Evolutionary conservation across 2,888 invertebrate species (phyloP), one percentile per base, ranked within the genome.

Genomic region (Melanotus villosus): DNA sequence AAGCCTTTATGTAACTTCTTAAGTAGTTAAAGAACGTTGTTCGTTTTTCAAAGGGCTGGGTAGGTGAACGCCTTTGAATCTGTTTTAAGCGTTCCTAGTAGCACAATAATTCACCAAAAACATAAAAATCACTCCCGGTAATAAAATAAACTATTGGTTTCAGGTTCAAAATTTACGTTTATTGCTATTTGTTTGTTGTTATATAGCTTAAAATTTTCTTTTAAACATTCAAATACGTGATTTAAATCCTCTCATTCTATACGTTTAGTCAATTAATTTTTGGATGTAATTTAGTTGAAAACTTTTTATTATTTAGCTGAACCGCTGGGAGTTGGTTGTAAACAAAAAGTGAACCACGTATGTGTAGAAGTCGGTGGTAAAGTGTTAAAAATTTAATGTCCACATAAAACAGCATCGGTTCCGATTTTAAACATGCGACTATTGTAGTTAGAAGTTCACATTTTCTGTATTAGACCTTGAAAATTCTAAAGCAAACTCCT

Each of bases 331-430:
- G 9, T 34, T 23, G n/a, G 34, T 23, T 32, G 32, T 47, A 36
- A 41, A 62, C 41, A 63, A 63, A 60, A 47, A 52, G 16, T 32
- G 19, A 18, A 30, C 56, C 30, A 30, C 21, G 30, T 63, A 47
- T 66, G 50, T 58, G 5, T 34, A 19, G 47, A 54, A 56, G 26
- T 56, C 59, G 52, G 57, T 57, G 56, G 70, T 64, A 70, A 73
- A 73, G 70, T 70, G 72, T 69, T 72, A 74, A 74, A 73, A 72
- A 71, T 74, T 74, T 74, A 71, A 74, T 71, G 74, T 70, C 54
- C 12, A 63, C 63, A 74, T 72, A 74, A 73, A 72, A 63, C 30
- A 30, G 52, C 14, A 52, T 52, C 32, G 32, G 52, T 52, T 32
- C 32, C 32, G 16, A 52, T 52, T 52, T 52, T 47, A 19, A n/a